Conservation (phyloP, 2,113 vertebrate species). For the Scophthalmus maximus region DNA sequence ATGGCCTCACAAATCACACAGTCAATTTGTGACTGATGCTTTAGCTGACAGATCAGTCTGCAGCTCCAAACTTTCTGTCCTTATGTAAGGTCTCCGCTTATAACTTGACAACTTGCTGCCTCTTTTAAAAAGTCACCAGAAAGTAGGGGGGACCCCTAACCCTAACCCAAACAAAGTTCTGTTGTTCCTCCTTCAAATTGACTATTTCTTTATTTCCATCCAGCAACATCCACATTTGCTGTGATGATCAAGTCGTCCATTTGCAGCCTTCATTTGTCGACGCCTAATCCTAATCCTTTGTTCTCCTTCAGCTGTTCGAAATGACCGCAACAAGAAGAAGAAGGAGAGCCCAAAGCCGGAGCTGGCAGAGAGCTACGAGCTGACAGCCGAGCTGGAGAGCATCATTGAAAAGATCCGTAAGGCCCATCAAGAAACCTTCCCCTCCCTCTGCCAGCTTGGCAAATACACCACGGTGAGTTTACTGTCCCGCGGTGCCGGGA, state of each 20-base stretch:
- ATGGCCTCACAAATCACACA: background rate
- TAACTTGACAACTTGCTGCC: constrained; percentile 7
- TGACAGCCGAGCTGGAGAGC: constrained; percentile 92
- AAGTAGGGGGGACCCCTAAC: background rate
- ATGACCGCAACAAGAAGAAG: constrained; percentile 98
- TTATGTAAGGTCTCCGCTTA: constrained; percentile 12
- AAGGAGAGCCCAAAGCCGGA: constrained; percentile 93
- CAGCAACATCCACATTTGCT: background rate
- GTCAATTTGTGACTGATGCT: constrained; percentile 12
- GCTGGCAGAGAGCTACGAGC: constrained; percentile 91
- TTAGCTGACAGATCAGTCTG: constrained; percentile 13
- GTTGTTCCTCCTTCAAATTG: background rate
- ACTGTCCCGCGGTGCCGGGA: background rate
- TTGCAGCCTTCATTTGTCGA: constrained; percentile 1
- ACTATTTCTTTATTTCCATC: background rate
- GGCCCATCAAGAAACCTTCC: constrained; percentile 98
- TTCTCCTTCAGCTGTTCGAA: constrained; percentile 90
- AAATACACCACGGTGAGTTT: constrained; percentile 96
- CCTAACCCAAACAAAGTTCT: constrained; percentile 10
- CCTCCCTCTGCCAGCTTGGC: constrained; percentile 97
- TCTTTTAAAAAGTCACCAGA: constrained; percentile 9
- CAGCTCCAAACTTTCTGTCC: constrained; percentile 22
- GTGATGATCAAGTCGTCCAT: background rate
- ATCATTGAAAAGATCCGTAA: constrained; percentile 97
- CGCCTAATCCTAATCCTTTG: constrained; percentile 38